These are phyloP conservation scores for Lathronympha strigana DNA, from an alignment of 2,888 invertebrate genomes.

Conservation along the genomic window DNA sequence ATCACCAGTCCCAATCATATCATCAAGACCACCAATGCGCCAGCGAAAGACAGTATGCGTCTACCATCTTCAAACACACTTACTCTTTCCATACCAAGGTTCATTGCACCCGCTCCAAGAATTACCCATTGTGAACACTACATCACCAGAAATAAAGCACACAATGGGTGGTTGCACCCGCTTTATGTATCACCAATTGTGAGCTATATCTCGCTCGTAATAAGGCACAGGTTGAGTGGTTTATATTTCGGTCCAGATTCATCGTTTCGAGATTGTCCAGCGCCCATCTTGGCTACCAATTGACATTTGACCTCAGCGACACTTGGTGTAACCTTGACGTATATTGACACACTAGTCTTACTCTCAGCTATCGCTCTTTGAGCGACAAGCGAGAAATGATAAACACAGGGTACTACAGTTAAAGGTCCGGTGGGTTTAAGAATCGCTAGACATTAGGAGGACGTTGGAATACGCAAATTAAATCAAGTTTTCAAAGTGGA, in stretches of 20 bases:
- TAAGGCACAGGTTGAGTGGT: not conserved
- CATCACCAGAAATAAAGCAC: not conserved
- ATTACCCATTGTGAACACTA: constrained; percentile 1
- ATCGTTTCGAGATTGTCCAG: constrained; percentile 71
- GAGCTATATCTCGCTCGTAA: constrained; percentile 44
- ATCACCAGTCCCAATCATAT: constrained; percentile 10
- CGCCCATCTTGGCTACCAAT: constrained; percentile 76
- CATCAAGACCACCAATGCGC: constrained; percentile 12
- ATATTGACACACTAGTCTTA: constrained; percentile 45
- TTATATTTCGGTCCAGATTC: constrained; percentile 53
- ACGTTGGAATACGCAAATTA: too few relatives aligned
- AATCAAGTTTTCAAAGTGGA: too few relatives aligned
- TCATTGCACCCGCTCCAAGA: constrained; percentile 63
- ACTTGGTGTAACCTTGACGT: constrained; percentile 72
- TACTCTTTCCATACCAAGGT: constrained; percentile 44
- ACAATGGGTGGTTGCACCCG: constrained; percentile 24
- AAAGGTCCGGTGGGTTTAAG: not conserved
- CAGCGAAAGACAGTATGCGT: not conserved
- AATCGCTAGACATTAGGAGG: not conserved
- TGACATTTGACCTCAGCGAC: constrained; percentile 78
- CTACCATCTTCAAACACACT: not conserved
- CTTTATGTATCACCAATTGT: too few relatives aligned
- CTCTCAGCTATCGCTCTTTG: not conserved
- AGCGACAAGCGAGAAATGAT: constrained; percentile 6
- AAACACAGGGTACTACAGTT: not conserved